Percentiles rank a stretch among this genome's conserved stretches.
These are phyloP conservation scores for Napeogenes inachia DNA, from an alignment of 2,888 invertebrate genomes.

Conservation along the genomic window DNA sequence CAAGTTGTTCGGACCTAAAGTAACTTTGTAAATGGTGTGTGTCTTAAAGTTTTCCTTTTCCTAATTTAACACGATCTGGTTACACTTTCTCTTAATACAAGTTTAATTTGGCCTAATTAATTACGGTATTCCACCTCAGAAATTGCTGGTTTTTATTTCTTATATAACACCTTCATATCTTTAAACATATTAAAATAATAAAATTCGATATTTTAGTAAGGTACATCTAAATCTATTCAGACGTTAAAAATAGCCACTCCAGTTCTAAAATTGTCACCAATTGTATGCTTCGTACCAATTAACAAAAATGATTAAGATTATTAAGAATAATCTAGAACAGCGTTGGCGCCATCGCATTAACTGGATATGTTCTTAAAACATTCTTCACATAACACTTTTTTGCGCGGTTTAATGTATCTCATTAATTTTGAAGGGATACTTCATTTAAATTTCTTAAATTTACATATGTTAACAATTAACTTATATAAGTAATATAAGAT, in stretches of 20 bases:
- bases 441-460: conserved; percentile 5
- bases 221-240: conserved; percentile 8
- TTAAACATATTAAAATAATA: no score
- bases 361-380: conserved; percentile 18
- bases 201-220: no score
- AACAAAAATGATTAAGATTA: conserved; percentile 53
- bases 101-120: no score
- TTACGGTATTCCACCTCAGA: background rate
- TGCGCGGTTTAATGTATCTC: conserved; percentile 15
- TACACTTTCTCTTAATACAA: no score
- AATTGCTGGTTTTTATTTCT: conserved; percentile 1
- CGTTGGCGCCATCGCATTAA: conserved; percentile 53
- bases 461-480: no score
- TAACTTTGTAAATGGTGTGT: no score
- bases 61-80: no score
- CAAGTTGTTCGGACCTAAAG: no score
- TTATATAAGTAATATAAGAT: no score
- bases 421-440: conserved; percentile 12
- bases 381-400: conserved; percentile 20
- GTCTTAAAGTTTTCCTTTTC: no score
- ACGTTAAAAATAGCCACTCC: conserved; percentile 57
- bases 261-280: conserved; percentile 59
- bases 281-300: conserved; percentile 61
- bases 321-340: conserved; percentile 57
- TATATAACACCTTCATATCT: no score